Evolutionary conservation across 2,113 vertebrate species (phyloP).

Genomic region (Scytalopus superciliaris): DNA sequence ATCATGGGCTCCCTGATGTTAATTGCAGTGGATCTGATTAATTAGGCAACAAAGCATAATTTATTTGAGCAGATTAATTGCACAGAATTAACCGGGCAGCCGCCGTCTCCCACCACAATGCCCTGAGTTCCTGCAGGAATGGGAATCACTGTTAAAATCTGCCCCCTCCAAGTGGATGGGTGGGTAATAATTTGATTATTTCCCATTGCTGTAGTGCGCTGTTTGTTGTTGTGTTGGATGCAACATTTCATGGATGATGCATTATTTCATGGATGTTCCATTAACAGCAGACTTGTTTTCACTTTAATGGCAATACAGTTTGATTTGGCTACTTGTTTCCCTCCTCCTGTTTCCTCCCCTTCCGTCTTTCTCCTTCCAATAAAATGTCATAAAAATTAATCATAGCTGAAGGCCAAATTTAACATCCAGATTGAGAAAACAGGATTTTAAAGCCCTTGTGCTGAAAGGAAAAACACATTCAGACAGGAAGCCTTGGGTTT

Average conservation of each 20-base stretch:
- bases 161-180: fast-evolving
- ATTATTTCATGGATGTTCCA: not conserved
- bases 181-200: not conserved
- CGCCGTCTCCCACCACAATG: not conserved
- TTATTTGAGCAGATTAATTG: not conserved
- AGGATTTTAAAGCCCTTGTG: not conserved
- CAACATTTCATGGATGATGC: not conserved
- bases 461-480: not conserved
- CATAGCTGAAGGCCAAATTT: not conserved
- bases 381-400: slow-evolving; percentile 26
- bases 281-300: not conserved
- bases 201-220: not conserved
- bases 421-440: slow-evolving; percentile 22
- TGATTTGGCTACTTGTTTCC: not conserved
- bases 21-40: slow-evolving; percentile 37
- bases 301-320: not conserved
- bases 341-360: slow-evolving; percentile 25
- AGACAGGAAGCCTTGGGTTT: not conserved
- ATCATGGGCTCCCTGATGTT: not conserved
- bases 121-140: not conserved
- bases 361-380: not conserved
- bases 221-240: not conserved
- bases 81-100: not conserved
- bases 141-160: fast-evolving
- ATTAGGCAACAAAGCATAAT: not conserved